Base-by-base conservation (phyloP, 1,140 invertebrate genomes). In the Monochamus saltuarius region DNA sequence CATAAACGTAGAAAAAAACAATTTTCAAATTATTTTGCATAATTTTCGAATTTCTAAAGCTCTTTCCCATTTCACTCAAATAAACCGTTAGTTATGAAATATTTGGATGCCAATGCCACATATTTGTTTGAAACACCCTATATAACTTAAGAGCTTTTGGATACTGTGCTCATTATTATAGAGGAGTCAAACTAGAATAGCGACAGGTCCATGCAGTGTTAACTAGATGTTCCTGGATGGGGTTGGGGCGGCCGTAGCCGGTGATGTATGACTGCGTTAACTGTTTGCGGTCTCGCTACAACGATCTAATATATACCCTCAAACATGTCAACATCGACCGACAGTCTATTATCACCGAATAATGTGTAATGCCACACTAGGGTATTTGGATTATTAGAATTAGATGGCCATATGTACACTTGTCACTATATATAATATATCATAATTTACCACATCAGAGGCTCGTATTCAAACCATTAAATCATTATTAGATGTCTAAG, bases 271-370 rank as follows among this genome's bases (percentile, higher is more conserved):
- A 65, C 64, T 38, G 49, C 55, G 55, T 42, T 54, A 60, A 60
- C 62, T 36, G 55, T 58, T 57, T 64, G 66, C 43, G 66, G 66
- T 68, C 55, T 51, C 66, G 66, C 56, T 65, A 68, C 66, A 65
- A 61, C 59, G 66, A 61, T 56, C 57, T 13, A 59, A 55, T 65
- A 47, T 68, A 62, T 61, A 61, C 34, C 59, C 57, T 34, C 53
- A 35, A 62, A 58, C 52, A 40, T 55, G 64, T 66, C 56, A 66
- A 63, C 64, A 63, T 59, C 34, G 52, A 50, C 42, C 52, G 55
- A 58, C 59, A 62, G 56, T 56, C 60, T 50, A 62, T 66, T 66
- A 62, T 55, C 47, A 51, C 50, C 58, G 62, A 47, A 61, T 56
- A 55, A 60, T 55, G 39, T 19, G 40, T 63, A 63, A 66, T 59